A percentile compares a stretch with the other conserved stretches of the same genome.
phyloP scores from a whole-genome alignment of 1,140 invertebrate genomes.

The Orius insidiosus region DNA sequence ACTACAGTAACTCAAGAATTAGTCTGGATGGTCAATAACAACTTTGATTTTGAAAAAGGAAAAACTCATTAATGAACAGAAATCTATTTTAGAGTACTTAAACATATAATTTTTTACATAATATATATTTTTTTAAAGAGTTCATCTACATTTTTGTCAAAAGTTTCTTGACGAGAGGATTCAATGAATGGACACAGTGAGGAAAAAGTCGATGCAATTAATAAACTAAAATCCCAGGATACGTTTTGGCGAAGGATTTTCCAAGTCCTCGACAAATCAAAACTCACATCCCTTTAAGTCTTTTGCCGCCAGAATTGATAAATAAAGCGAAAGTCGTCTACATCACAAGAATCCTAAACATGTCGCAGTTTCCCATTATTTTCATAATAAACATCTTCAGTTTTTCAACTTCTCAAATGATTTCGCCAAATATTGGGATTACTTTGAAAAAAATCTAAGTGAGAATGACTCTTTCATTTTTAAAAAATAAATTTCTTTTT shows the following conservation, averaged over 20 bases:
- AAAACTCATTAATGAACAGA: conserved; percentile 30
- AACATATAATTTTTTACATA: too few relatives aligned
- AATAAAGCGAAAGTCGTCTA: conserved; percentile 42
- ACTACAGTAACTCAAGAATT: conserved; percentile 29
- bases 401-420: conserved; percentile 52
- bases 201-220: conserved; percentile 26
- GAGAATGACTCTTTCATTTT: background rate
- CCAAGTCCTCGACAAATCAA: conserved; percentile 42
- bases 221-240: conserved; percentile 33
- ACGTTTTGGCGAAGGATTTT: conserved; percentile 27
- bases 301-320: conserved; percentile 46
- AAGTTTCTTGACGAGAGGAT: conserved; percentile 36
- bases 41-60: conserved; percentile 25
- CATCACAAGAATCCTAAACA: conserved; percentile 65
- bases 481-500: conserved; percentile 5
- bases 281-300: conserved; percentile 36
- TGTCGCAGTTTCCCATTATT: conserved; percentile 64
- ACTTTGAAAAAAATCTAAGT: conserved; percentile 56
- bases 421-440: conserved; percentile 55
- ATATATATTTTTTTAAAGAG: conserved; percentile 27
- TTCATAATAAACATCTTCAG: conserved; percentile 49
- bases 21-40: conserved; percentile 25
- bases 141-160: conserved; percentile 38
- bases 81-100: conserved; percentile 14
- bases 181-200: conserved; percentile 27